Evolutionary conservation across 1,140 invertebrate species (phyloP), one percentile per base, ranked within the genome.

Genomic region (Drosophila pruinosa): DNA sequence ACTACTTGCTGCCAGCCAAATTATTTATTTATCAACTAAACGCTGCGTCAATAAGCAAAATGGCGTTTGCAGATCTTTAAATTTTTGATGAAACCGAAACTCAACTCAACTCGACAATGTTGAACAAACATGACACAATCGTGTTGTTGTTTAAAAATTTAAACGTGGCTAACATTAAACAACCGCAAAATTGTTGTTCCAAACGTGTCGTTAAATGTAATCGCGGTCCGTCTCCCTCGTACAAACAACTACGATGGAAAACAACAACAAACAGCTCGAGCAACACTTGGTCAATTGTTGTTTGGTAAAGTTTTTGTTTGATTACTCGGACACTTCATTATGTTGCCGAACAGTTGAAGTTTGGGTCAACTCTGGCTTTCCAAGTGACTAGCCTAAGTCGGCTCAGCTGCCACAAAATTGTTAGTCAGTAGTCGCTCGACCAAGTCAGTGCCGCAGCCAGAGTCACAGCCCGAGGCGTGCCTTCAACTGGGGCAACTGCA

Each of bases 331-430:
- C 69, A 86, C 74, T 86, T 81, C 75, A 83, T 83, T 83, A 83
- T 22, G 14, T 26, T 24, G 14, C 0, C 4, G 2, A 15, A 39
- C 36, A n/a, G 12, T 17, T 39, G 2, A n/a, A n/a, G 4, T 22
- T 41, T 21, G 48, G 79, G 76, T 86, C 80, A 86, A 15, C 31
- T 34, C 38, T 6, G 38, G 62, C 57, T 73, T 88, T 88, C 85
- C 83, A 74, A 89, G 67, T 77, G 85, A 89, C 24, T 88, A 56
- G 72, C 45, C 83, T 89, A 88, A 88, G 83, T 72, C 83, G 85
- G 78, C 85, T 88, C 76, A 88, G 78, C 67, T 58, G 65, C 22
- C 39, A 17, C 17, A 28, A 72, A 73, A 80, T 81, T 59, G 75
- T 41, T 36, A n/a, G 14, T 26, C 15, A n/a, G n/a, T n/a, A n/a